Base-by-base conservation (phyloP, 2,888 invertebrate species). In the Chouioia cunea region DNA sequence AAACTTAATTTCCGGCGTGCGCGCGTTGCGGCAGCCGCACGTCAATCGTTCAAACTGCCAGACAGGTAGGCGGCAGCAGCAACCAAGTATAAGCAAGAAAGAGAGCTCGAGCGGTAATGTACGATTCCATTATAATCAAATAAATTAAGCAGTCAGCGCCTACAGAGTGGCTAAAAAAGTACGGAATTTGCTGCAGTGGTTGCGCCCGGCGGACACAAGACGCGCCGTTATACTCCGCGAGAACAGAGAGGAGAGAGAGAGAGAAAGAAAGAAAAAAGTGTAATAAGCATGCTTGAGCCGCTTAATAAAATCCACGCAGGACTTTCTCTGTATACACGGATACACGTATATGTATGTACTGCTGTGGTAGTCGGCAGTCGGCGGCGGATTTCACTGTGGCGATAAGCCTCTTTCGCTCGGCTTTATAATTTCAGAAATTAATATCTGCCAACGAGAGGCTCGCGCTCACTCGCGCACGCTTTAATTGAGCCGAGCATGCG, bases 341-440 rank as follows among this genome's bases (percentile, higher is more conserved):
- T 15, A 36, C 36, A 44, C 12, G 18, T 12, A 14, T 22, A 36
- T 27, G 43, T 18, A 23, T 10, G 18, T 20, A 52, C 6, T 10
- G 36, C 4, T 10, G 6, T 36, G 6, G 6, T 10, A 36, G 6
- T 36, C 50, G 18, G 50, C 52, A 44, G 27, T 12, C 48, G 66
- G 36, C 48, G 66, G 36, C 36, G 59, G 67, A 67, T 67, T 67
- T 60, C 67, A 67, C 59, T 60, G 67, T 12, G 60, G 27, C 53
- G 67, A 67, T 67, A 67, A 60, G 50, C 14, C 62, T 12, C 20
- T 12, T 27, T 18, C 18, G 43, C 36, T 50, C 18, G 50, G 58
- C 18, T 58, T 64, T 57, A 63, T 52, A 70, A 70, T 60, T 59
- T 60, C n/a, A 48, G 65, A 66, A 71, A 71, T 71, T 71, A 71